Percentiles rank a stretch among this genome's conserved stretches.
Conservation (phyloP, 2,888 invertebrate genomes). For the Agonopterix subpropinquella region DNA sequence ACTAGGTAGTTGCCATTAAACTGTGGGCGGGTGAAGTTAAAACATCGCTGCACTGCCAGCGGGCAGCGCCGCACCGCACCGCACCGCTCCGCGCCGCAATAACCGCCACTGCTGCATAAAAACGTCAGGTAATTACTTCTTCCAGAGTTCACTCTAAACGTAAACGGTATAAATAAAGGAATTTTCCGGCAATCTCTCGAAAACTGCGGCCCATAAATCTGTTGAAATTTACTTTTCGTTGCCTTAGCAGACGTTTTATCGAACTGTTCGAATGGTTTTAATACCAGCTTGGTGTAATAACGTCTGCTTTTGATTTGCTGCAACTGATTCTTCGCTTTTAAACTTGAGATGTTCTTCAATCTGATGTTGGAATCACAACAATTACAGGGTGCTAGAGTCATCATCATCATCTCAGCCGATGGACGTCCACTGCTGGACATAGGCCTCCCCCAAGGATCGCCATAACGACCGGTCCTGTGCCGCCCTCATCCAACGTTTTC, state of each 20-base stretch:
- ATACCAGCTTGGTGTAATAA: background rate
- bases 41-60: slow-evolving; percentile 18
- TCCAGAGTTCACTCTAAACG: background rate
- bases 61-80: background rate
- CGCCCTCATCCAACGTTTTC: too few species aligned
- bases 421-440: too few species aligned
- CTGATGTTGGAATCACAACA: too few species aligned
- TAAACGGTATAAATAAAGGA: background rate
- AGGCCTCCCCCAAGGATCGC: too few species aligned
- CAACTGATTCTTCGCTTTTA: too few species aligned
- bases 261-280: background rate
- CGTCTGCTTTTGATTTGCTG: slow-evolving; percentile 1
- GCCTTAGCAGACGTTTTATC: background rate
- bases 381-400: too few species aligned
- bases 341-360: too few species aligned
- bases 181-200: too few species aligned
- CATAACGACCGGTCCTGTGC: too few species aligned
- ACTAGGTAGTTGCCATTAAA: slow-evolving; percentile 39
- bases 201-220: too few species aligned
- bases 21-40: slow-evolving; percentile 13
- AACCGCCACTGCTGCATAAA: slow-evolving; percentile 31
- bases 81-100: slow-evolving; percentile 30
- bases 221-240: background rate
- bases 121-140: slow-evolving; percentile 20
- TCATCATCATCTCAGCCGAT: too few species aligned